Conservation (phyloP, 2,888 invertebrate genomes). For the Frankliniella fusca region DNA sequence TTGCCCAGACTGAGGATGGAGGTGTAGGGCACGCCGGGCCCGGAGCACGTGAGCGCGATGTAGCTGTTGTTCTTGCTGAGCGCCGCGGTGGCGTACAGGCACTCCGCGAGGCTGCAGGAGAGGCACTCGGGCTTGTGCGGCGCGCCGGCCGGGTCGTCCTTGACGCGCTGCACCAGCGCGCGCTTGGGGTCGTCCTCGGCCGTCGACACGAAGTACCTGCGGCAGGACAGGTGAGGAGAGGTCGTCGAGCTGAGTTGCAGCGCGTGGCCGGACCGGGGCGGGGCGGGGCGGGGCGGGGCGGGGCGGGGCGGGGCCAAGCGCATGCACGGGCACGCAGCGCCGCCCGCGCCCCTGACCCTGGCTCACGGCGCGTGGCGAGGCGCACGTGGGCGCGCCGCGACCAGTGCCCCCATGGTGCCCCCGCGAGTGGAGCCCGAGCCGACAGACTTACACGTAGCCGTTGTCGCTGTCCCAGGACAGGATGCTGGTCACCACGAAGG, state of each 20-base stretch:
- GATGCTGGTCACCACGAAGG: slow-evolving; percentile 68
- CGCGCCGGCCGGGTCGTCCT: slow-evolving; percentile 49
- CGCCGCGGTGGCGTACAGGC: slow-evolving; percentile 64
- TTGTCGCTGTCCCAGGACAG: slow-evolving; percentile 65
- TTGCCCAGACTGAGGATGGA: slow-evolving; percentile 54
- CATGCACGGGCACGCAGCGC: background rate
- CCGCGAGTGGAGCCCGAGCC: background rate
- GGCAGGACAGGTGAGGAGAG: background rate
- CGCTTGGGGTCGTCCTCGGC: slow-evolving; percentile 68
- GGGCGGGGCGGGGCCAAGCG: background rate
- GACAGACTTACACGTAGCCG: slow-evolving; percentile 62
- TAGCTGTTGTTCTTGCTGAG: slow-evolving; percentile 64
- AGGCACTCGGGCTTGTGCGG: slow-evolving; percentile 57
- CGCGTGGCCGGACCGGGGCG: too few relatives aligned
- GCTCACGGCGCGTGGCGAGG: too few relatives aligned
- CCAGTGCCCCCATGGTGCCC: background rate
- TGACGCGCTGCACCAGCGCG: slow-evolving; percentile 70
- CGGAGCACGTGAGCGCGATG: slow-evolving; percentile 73
- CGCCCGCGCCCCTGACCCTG: background rate
- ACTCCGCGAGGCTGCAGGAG: slow-evolving; percentile 60
- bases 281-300: too few relatives aligned
- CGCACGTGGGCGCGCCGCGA: background rate
- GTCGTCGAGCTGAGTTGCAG: background rate
- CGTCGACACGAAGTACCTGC: slow-evolving; percentile 82
- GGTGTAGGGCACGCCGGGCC: slow-evolving; percentile 76